phyloP scores from a whole-genome alignment of 2,888 invertebrate genomes.

The Polylopha cassiicola region DNA sequence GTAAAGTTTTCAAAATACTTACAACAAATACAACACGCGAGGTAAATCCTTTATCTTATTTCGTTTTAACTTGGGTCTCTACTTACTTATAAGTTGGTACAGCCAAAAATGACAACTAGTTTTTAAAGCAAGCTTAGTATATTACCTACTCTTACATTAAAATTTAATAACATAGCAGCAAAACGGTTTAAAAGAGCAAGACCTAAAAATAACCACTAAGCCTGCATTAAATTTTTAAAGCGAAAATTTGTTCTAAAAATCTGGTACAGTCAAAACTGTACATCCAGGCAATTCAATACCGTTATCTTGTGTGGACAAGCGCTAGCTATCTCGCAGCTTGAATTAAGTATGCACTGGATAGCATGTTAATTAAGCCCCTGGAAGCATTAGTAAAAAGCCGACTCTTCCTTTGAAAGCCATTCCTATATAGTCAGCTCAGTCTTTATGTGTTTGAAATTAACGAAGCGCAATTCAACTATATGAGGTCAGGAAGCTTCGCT shows the following conservation, averaged over 20 bases:
- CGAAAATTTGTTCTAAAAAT: conserved; percentile 13
- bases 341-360: conserved; percentile 63
- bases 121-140: background rate
- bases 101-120: background rate
- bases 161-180: too few relatives aligned
- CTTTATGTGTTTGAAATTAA: conserved; percentile 48
- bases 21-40: background rate
- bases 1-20: conserved; percentile 19
- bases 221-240: conserved; percentile 11
- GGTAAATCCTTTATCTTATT: background rate
- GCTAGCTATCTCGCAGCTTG: conserved; percentile 35
- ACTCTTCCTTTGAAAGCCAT: conserved; percentile 53
- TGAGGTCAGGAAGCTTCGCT: too few relatives aligned
- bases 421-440: conserved; percentile 36
- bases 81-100: background rate
- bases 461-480: conserved; percentile 34
- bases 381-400: conserved; percentile 69
- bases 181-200: too few relatives aligned
- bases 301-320: conserved; percentile 8
- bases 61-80: background rate
- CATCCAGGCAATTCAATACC: conserved; percentile 21
- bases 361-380: conserved; percentile 68
- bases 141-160: too few relatives aligned
- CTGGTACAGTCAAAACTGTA: conserved; percentile 10
- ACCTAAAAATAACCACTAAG: background rate